These are phyloP conservation scores for Raja brachyura DNA, from an alignment of 2,113 vertebrate species.

Conservation along the genomic window DNA sequence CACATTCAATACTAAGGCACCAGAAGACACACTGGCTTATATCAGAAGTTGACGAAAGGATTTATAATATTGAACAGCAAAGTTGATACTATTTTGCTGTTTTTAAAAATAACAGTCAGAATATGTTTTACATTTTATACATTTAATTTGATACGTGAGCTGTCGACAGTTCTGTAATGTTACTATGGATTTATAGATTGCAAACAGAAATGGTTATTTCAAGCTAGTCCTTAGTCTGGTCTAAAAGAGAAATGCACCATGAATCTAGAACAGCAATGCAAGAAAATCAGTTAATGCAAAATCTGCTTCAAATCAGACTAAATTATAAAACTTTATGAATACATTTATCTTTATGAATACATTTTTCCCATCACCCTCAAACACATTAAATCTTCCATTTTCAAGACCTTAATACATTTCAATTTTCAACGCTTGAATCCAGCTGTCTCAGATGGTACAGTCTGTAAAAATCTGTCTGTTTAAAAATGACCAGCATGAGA, in stretches of 20 bases:
- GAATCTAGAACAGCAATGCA: not conserved
- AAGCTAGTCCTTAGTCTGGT: not conserved
- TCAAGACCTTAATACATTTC: not conserved
- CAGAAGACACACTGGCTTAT: too few relatives aligned
- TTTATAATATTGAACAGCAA: not conserved
- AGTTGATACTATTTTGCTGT: not conserved
- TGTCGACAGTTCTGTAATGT: not conserved
- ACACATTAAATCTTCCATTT: slow-evolving; percentile 9
- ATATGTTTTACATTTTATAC: not conserved
- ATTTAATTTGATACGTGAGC: not conserved
- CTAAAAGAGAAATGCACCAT: too few relatives aligned
- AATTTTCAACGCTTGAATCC: not conserved
- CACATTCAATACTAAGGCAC: not conserved
- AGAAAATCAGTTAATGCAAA: not conserved
- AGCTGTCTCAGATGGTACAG: not conserved
- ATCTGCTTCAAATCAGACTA: not conserved
- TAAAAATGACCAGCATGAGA: not conserved
- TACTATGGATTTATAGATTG: not conserved
- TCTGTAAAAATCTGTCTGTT: not conserved
- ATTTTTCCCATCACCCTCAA: not conserved
- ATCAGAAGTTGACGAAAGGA: too few relatives aligned
- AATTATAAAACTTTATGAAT: not conserved
- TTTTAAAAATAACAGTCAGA: not conserved
- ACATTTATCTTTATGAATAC: not conserved
- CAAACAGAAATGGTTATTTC: not conserved